A percentile compares a stretch with the other conserved stretches of the same genome.
These are phyloP conservation scores for Propithecus coquereli DNA, from an alignment of 2,113 vertebrate species.

Conservation along the genomic window DNA sequence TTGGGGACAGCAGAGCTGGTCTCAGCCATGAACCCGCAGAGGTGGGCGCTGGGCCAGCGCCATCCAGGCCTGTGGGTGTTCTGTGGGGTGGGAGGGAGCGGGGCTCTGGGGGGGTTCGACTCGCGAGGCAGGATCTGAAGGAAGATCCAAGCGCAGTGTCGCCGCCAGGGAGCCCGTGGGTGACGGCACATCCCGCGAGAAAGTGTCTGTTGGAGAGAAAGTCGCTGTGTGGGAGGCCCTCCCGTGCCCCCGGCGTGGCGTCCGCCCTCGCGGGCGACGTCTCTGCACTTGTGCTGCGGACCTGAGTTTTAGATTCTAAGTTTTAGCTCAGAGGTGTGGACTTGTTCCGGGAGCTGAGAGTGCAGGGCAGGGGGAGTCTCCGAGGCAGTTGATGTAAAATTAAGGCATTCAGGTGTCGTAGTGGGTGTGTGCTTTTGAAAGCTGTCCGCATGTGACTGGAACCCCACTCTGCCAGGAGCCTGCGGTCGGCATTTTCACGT, in stretches of 20 bases:
- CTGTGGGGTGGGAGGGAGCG: too few species aligned
- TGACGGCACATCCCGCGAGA: neutral
- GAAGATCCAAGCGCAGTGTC: fast-evolving
- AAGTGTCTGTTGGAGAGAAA: neutral
- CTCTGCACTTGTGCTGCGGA: neutral
- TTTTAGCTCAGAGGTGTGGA: fast-evolving
- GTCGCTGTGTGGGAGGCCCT: neutral
- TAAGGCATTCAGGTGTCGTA: fast-evolving
- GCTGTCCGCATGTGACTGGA: neutral
- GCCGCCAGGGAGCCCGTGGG: neutral
- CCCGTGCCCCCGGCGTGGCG: neutral
- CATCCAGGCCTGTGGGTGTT: neutral
- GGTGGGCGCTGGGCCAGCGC: too few species aligned
- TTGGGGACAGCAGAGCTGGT: neutral
- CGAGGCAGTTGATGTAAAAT: neutral
- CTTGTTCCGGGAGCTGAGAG: neutral
- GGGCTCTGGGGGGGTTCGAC: neutral
- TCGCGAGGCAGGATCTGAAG: fast-evolving
- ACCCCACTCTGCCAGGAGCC: neutral
- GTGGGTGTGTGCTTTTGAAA: neutral
- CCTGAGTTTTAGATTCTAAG: neutral
- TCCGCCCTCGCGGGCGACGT: neutral
- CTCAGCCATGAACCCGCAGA: neutral
- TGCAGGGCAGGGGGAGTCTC: neutral
- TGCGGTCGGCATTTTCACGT: neutral